phyloP scores from a whole-genome alignment of 64 coral and sea anemone genomes.

The Platygyra sinensis region DNA sequence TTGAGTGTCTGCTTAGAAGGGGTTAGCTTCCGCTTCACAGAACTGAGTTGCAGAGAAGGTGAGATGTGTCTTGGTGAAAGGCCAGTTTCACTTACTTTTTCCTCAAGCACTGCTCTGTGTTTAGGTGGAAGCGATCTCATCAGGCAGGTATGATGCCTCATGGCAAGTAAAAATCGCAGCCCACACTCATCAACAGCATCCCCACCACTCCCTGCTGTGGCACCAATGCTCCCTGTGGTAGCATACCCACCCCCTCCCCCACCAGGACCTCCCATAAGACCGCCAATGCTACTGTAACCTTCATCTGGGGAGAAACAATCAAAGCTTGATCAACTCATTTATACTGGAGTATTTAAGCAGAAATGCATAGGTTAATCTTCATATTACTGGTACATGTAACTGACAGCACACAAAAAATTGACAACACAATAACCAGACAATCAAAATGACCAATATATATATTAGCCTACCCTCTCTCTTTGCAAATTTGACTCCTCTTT shows the following conservation, averaged over 20 bases:
- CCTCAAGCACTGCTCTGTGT: conserved; percentile 80
- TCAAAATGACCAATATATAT: neutral
- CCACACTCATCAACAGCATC: conserved; percentile 99
- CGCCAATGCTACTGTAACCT: conserved; percentile 67
- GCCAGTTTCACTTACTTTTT: conserved; percentile 60
- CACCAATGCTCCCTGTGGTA: conserved; percentile 97
- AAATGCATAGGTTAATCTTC: no score
- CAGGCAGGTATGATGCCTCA: conserved; percentile 98
- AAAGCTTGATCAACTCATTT: neutral
- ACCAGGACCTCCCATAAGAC: conserved; percentile 96
- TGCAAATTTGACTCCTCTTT: conserved; percentile 94
- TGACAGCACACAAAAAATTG: no score
- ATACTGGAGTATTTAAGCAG: no score
- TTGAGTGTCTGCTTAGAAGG: neutral
- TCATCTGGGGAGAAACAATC: conserved; percentile 40
- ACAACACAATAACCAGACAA: no score
- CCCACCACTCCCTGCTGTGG: conserved; percentile 97
- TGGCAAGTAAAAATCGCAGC: conserved; percentile 90
- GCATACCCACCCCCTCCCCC: conserved; percentile 99
- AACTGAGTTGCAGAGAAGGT: neutral
- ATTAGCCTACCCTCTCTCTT: conserved; percentile 67
- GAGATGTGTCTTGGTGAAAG: neutral
- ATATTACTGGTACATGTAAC: no score
- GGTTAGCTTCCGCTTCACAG: neutral
- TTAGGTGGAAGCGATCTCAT: conserved; percentile 87